Evolutionary conservation across 2,888 invertebrate species (phyloP).

Genomic region (Tenodera sinensis): DNA sequence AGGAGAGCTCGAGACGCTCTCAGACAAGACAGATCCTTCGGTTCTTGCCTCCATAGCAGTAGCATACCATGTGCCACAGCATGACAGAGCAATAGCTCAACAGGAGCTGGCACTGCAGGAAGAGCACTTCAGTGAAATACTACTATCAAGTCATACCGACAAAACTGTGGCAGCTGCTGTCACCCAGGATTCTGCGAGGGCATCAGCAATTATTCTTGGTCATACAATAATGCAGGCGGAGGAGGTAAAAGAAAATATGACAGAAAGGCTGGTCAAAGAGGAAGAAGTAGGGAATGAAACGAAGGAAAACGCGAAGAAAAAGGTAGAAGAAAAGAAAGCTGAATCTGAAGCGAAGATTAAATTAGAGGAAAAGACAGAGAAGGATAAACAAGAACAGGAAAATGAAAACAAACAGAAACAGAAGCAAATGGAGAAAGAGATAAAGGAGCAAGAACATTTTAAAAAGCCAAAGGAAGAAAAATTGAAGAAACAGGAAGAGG

Average conservation of each 20-base stretch:
- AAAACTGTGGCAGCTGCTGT: not conserved
- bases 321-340: not conserved
- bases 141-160: too few relatives aligned
- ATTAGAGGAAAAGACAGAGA: not conserved
- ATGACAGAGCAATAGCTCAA: slow-evolving; percentile 43
- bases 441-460: not conserved
- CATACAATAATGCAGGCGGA: not conserved
- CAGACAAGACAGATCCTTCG: slow-evolving; percentile 29
- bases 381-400: not conserved
- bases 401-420: not conserved
- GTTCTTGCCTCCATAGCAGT: slow-evolving; percentile 32
- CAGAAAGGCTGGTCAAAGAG: not conserved
- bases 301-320: not conserved
- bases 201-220: not conserved
- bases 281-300: not conserved
- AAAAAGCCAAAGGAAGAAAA: not conserved
- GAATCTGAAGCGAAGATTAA: not conserved
- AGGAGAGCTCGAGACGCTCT: slow-evolving; percentile 20
- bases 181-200: not conserved
- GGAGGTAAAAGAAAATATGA: slow-evolving; percentile 28
- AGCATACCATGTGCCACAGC: slow-evolving; percentile 39
- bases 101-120: slow-evolving; percentile 40
- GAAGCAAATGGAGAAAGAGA: not conserved
- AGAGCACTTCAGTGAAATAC: not conserved
- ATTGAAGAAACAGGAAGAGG: not conserved